Evolutionary conservation across 2,888 invertebrate genomes (phyloP).

Genomic region (Andrena trimmerana): DNA sequence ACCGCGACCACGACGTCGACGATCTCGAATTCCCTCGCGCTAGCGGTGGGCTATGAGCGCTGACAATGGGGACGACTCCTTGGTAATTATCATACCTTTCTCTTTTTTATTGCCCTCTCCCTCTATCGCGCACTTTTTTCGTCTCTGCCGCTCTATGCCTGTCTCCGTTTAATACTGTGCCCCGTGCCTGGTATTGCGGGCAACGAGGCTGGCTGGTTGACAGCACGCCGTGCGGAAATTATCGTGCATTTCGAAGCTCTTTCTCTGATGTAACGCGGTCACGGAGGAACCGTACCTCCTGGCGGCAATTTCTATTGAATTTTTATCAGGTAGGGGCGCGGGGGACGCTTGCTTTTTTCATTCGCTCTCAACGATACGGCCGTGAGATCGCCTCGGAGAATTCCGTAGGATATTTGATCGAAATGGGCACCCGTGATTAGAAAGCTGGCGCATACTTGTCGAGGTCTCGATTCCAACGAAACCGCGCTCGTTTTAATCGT

Average conservation of each 20-base stretch:
- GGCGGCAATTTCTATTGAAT: conserved; percentile 22
- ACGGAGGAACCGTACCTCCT: conserved; percentile 19
- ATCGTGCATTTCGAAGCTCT: conserved; percentile 64
- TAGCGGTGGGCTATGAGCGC: conserved; percentile 83
- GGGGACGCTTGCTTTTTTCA: not conserved
- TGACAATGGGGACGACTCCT: conserved; percentile 85
- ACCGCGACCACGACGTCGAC: conserved; percentile 64
- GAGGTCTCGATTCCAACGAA: no score
- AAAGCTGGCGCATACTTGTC: no score
- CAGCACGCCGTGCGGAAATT: conserved; percentile 52
- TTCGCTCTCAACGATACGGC: not conserved
- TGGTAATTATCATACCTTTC: conserved; percentile 81
- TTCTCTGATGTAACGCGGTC: conserved; percentile 55
- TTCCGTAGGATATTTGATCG: no score
- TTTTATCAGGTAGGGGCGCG: not conserved
- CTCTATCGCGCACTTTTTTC: conserved; percentile 19
- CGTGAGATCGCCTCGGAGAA: no score
- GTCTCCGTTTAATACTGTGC: conserved; percentile 5
- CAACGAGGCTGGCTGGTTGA: conserved; percentile 50
- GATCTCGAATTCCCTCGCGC: conserved; percentile 77
- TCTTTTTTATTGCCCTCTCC: conserved; percentile 62
- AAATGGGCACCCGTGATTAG: no score
- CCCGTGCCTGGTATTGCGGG: conserved; percentile 25
- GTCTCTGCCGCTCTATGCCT: conserved; percentile 15
- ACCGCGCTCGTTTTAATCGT: no score